Conservation (phyloP, 2,113 vertebrate species). For the Dicaeum eximium region DNA sequence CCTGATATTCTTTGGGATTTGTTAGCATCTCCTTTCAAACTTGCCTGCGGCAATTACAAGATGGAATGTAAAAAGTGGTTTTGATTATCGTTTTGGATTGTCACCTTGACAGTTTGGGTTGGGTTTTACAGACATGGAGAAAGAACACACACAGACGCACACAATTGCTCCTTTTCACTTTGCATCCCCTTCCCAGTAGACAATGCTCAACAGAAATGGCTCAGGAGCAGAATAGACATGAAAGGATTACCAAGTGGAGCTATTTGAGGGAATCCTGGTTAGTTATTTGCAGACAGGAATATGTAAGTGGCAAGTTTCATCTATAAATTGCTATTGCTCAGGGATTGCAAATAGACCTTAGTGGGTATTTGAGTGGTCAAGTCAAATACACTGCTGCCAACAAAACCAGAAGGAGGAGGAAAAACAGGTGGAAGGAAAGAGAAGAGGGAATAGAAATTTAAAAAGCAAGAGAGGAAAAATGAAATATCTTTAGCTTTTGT, state of each 20-base stretch:
- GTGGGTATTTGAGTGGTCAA: neutral
- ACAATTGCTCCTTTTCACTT: constrained; percentile 57
- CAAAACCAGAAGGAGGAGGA: neutral
- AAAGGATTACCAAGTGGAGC: constrained; percentile 66
- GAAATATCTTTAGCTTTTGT: neutral
- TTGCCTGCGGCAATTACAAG: constrained; percentile 81
- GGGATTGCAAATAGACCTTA: neutral
- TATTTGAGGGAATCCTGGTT: constrained; percentile 39
- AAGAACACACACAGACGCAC: constrained; percentile 63
- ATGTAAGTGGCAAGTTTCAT: constrained; percentile 12
- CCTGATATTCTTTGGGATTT: constrained; percentile 78
- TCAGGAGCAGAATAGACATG: constrained; percentile 68
- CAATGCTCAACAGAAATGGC: constrained; percentile 61
- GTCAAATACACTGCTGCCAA: neutral
- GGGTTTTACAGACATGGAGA: constrained; percentile 69
- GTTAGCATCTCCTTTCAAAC: constrained; percentile 82
- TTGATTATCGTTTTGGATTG: constrained; percentile 85
- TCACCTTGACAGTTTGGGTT: constrained; percentile 81
- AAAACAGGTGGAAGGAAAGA: neutral
- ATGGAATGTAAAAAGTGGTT: constrained; percentile 78
- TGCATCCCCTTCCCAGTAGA: constrained; percentile 64
- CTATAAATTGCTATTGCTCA: neutral
- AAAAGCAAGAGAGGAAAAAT: neutral
- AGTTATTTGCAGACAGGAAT: constrained; percentile 32
- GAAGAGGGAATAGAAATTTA: neutral